These are phyloP conservation scores for Epinephelus lanceolatus DNA, from an alignment of 2,113 vertebrate species.

Conservation along the genomic window DNA sequence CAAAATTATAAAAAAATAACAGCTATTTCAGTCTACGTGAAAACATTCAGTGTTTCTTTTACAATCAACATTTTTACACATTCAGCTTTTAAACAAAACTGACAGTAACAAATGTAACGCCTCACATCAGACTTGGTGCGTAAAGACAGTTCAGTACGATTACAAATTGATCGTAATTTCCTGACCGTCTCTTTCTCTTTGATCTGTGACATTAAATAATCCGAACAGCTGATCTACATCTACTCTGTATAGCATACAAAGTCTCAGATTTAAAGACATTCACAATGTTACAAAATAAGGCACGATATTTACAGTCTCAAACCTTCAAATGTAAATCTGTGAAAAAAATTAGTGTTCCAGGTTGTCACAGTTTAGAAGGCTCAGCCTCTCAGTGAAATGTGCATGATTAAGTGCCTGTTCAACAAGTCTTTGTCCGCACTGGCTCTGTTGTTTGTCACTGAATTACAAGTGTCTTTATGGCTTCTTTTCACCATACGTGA, in stretches of 20 bases:
- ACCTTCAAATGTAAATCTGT: constrained; percentile 8
- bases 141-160: constrained; percentile 9
- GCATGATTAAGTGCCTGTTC: constrained; percentile 1
- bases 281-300: constrained; percentile 63
- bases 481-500: constrained; percentile 27
- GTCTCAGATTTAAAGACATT: constrained; percentile 41
- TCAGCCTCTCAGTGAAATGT: constrained; percentile 68
- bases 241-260: constrained; percentile 28
- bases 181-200: constrained; percentile 7
- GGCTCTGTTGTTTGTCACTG: constrained; percentile 52
- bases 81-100: constrained; percentile 11
- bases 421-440: constrained; percentile 43
- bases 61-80: constrained; percentile 21
- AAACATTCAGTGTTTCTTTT: constrained; percentile 27
- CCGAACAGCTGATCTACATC: constrained; percentile 44
- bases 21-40: constrained; percentile 23
- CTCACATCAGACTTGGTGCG: constrained; percentile 38
- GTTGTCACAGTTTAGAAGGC: constrained; percentile 57
- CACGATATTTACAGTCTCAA: constrained; percentile 60
- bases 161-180: constrained; percentile 14
- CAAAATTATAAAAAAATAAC: constrained; percentile 19
- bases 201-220: constrained; percentile 55
- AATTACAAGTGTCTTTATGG: constrained; percentile 42
- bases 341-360: constrained; percentile 33
- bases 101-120: constrained; percentile 16